Conservation (phyloP, 2,113 vertebrate genomes). For the Zosterops borbonicus region DNA sequence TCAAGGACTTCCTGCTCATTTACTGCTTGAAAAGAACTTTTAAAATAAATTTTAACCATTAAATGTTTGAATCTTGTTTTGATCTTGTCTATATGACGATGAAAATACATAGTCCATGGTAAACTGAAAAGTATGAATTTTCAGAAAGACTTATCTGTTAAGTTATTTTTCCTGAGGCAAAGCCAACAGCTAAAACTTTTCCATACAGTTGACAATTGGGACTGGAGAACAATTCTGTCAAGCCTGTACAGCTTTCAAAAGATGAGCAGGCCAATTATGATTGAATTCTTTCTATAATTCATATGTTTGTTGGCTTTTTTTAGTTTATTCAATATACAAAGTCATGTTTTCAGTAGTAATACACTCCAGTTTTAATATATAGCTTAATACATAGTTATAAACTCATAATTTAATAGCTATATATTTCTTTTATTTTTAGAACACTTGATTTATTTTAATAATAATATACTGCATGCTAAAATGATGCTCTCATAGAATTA, state of each 20-base stretch:
- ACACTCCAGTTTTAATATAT: neutral
- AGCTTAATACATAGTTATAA: neutral
- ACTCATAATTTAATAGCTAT: neutral
- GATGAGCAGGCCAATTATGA: neutral
- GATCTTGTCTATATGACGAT: constrained; percentile 28
- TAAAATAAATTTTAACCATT: constrained; percentile 50
- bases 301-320: neutral
- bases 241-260: neutral
- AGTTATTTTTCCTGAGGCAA: constrained; percentile 70
- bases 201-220: neutral
- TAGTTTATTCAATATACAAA: neutral
- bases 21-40: constrained; percentile 15
- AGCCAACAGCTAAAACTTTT: constrained; percentile 62
- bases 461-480: neutral
- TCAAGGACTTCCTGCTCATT: neutral
- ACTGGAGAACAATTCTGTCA: neutral
- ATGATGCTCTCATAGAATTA: neutral
- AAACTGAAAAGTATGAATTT: constrained; percentile 63
- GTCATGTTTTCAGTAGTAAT: neutral
- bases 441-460: neutral
- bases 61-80: constrained; percentile 60
- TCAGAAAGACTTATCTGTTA: constrained; percentile 35
- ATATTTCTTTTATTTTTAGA: neutral
- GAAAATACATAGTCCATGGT: constrained; percentile 30
- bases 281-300: constrained; percentile 4